Percentiles rank a stretch among this genome's conserved stretches.
Evolutionary conservation across 2,888 invertebrate species (phyloP).

Genomic region (Drosophila nr. perissopoda): DNA sequence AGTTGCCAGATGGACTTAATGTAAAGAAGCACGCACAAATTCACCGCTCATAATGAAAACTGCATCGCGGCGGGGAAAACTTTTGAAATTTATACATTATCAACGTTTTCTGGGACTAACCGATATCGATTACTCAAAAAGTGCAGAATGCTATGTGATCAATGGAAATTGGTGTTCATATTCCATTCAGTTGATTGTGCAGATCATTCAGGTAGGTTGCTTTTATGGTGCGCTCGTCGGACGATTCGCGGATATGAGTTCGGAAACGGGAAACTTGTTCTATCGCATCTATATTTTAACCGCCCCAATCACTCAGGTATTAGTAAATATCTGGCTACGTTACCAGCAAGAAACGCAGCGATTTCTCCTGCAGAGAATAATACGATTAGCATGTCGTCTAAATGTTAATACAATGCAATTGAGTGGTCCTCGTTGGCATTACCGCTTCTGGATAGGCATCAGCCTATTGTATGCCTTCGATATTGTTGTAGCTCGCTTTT

Average conservation of each 20-base stretch:
- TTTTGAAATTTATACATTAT: conserved; percentile 24
- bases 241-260: conserved; percentile 10
- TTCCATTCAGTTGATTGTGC: conserved; percentile 7
- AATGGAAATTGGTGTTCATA: conserved; percentile 15
- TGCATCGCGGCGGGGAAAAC: conserved; percentile 2
- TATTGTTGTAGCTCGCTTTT: not conserved
- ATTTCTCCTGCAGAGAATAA: not conserved
- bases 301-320: conserved; percentile 20
- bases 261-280: conserved; percentile 17
- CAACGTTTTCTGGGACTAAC: conserved; percentile 29
- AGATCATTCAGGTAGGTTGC: not conserved
- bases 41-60: conserved; percentile 6
- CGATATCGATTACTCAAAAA: conserved; percentile 32
- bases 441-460: conserved; percentile 30
- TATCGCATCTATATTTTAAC: conserved; percentile 14
- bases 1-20: conserved; percentile 4
- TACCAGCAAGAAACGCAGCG: conserved; percentile 11
- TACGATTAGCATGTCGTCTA: not conserved
- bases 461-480: conserved; percentile 9
- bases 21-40: not conserved
- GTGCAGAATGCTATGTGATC: conserved; percentile 9
- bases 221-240: not conserved
- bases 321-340: conserved; percentile 21
- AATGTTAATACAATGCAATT: conserved; percentile 7
- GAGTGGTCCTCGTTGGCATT: conserved; percentile 13